Conservation (phyloP, 2,113 vertebrate species). For the Ceyx margarethae region DNA sequence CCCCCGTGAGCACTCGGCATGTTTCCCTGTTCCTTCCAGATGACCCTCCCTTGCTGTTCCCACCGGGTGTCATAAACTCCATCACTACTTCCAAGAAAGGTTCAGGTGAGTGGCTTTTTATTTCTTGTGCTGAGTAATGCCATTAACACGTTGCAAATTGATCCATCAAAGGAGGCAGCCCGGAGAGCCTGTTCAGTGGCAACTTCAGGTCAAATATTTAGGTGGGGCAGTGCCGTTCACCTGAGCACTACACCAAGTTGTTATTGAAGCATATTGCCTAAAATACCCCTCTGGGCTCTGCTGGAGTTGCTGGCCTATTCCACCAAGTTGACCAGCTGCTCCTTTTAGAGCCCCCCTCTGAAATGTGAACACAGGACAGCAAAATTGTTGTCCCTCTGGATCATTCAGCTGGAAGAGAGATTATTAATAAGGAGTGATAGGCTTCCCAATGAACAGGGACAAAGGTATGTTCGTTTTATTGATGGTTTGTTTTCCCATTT, state of each 20-base stretch:
- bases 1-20: conserved; percentile 46
- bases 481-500: not conserved
- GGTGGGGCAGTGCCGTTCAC: conserved; percentile 37
- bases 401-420: conserved; percentile 42
- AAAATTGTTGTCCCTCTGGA: not conserved
- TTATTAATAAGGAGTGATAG: conserved; percentile 43
- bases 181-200: conserved; percentile 33
- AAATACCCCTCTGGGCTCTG: conserved; percentile 5
- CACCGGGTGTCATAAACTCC: conserved; percentile 64
- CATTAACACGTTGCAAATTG: conserved; percentile 60
- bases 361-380: conserved; percentile 38
- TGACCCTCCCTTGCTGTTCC: conserved; percentile 63
- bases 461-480: not conserved
- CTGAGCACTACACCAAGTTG: conserved; percentile 11
- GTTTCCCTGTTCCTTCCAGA: conserved; percentile 64
- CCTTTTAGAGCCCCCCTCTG: conserved; percentile 51
- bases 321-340: conserved; percentile 28
- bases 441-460: conserved; percentile 15
- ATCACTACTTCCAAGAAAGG: conserved; percentile 63
- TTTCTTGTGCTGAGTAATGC: conserved; percentile 62
- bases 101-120: conserved; percentile 62
- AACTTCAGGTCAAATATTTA: conserved; percentile 56
- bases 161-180: conserved; percentile 44
- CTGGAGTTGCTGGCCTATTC: conserved; percentile 20
- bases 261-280: conserved; percentile 16